Base-by-base conservation (phyloP, 2,113 vertebrate genomes). In the Ophiodon elongatus region DNA sequence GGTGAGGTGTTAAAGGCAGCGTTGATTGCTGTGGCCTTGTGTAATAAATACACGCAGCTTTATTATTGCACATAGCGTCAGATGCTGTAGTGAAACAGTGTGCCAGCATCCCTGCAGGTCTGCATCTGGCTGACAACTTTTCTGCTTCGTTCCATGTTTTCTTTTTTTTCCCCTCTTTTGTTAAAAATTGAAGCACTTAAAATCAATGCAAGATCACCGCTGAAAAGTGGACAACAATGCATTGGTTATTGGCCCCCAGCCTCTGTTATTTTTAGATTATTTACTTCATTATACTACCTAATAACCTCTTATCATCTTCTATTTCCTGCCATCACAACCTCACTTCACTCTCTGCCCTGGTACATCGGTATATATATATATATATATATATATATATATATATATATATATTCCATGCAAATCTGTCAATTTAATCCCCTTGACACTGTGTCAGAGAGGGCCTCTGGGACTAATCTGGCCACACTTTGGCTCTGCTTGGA, bases 351-450 rank as follows among this genome's bases (percentile, higher is more conserved):
- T 62, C 56, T 79, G 72, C 62, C 76, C 66, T 54, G 64, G 15
- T 43, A 70, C 21, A 57, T 68, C 6, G 5, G 13, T 45, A 79
- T 68, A 43, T 27, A 41, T 64, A 70, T 37, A 68, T 62, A 85
- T 67, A 21, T 21, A 50, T 67, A 76, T 72, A 25, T 37, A 41
- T 64, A 78, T 60, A 68, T 60, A 50, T 8, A 52, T 63, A 76
- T 73, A 31, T 33, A 43, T 65, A 79, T 62, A 65, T 62, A 84
- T 82, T 85, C 74, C 77, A 89, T 91, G 89, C 83, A 91, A 89
- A 91, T 91, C 85, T 88, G 76, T 89, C 83, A 76, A 86, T 93
- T 88, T 88, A 88, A 92, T 89, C 87, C 88, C 77, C 80, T 54
- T 85, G 80, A 85, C 91, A 88, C 79, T 84, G 90, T 86, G 85